Percentiles rank a stretch among this genome's conserved stretches.
Conservation (phyloP, 2,113 vertebrate genomes). For the Myiozetetes cayanensis region DNA sequence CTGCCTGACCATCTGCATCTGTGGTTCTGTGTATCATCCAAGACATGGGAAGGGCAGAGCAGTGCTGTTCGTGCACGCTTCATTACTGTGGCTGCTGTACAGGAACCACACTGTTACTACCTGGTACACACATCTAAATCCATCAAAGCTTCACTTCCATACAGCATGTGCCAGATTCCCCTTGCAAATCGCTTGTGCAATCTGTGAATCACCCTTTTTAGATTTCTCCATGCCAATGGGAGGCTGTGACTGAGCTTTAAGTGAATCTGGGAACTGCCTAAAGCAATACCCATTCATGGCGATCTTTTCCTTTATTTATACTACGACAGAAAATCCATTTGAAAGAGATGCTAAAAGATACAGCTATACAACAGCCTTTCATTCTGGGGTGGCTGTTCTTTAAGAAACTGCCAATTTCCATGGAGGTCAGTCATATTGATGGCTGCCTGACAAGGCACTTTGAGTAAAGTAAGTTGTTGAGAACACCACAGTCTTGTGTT, state of each 20-base stretch:
- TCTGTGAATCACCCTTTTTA: constrained; percentile 38
- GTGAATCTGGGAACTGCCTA: constrained; percentile 49
- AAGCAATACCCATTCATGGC: constrained; percentile 35
- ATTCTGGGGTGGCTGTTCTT: constrained; percentile 21
- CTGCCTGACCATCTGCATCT: neutral
- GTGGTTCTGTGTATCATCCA: neutral
- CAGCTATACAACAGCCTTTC: neutral
- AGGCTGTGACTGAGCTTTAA: constrained; percentile 22
- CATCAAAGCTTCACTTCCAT: neutral
- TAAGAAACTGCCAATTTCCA: constrained; percentile 22
- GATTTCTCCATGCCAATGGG: neutral
- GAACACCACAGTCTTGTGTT: constrained; percentile 21
- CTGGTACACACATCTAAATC: neutral
- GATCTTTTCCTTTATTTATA: constrained; percentile 42
- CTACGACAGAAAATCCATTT: constrained; percentile 13
- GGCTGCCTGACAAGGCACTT: constrained; percentile 36
- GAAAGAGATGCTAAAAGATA: constrained; percentile 45
- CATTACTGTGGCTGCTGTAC: neutral
- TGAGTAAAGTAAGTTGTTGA: constrained; percentile 16
- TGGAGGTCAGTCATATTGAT: constrained; percentile 29
- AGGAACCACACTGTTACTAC: neutral
- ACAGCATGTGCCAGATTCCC: constrained; percentile 1
- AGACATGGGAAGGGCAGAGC: neutral
- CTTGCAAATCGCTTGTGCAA: constrained; percentile 12
- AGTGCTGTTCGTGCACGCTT: neutral